Conservation (phyloP, 2,113 vertebrate species). For the Macaca mulatta region DNA sequence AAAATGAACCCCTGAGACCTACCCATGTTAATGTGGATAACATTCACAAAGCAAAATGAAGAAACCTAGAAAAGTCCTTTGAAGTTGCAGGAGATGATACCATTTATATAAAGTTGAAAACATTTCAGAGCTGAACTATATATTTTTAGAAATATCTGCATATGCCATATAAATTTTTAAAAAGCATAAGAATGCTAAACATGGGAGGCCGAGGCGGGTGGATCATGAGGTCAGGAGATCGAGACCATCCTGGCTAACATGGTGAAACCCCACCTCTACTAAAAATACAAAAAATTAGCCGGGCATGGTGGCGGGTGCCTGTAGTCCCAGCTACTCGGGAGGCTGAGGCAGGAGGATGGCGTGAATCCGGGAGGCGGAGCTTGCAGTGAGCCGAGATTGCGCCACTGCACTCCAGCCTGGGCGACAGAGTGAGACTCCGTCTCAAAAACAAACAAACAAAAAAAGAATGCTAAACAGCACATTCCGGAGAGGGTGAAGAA, state of each 20-base stretch:
- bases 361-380: no score
- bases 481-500: fast-evolving
- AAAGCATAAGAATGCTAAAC: fast-evolving
- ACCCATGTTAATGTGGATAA: fast-evolving
- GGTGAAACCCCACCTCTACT: no score
- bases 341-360: no score
- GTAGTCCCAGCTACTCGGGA: no score
- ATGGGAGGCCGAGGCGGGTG: no score
- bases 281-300: no score
- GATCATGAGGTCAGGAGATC: no score
- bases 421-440: no score
- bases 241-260: no score
- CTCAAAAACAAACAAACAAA: no score
- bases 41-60: not conserved
- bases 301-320: fast-evolving
- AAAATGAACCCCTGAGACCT: not conserved
- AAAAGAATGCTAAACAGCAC: not conserved
- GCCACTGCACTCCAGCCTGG: no score
- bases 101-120: not conserved
- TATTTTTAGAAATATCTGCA: not conserved
- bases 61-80: not conserved
- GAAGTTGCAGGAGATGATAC: not conserved
- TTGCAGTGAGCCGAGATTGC: no score
- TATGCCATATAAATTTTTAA: not conserved
- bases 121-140: not conserved